phyloP scores from a whole-genome alignment of 2,888 invertebrate species.

The Zhengitettix transpicula region DNA sequence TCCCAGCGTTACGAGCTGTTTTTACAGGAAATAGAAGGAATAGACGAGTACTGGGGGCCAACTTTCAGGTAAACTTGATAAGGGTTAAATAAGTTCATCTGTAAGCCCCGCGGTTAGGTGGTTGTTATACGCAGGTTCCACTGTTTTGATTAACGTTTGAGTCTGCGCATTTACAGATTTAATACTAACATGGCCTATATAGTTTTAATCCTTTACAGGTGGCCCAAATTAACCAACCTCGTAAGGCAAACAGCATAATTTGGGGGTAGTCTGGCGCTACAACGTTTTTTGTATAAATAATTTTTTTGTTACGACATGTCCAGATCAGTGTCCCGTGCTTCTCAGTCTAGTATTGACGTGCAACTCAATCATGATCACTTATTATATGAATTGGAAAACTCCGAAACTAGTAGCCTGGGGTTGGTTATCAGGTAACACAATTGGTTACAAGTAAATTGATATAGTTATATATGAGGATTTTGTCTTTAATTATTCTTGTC shows the following conservation, averaged over 20 bases:
- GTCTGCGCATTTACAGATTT: too few species aligned
- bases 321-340: constrained; percentile 1
- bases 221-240: too few species aligned
- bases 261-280: too few species aligned
- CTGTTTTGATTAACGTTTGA: too few species aligned
- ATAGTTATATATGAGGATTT: background rate
- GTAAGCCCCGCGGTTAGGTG: too few species aligned
- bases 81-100: too few species aligned
- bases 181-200: too few species aligned
- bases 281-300: too few species aligned
- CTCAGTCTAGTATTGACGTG: constrained; percentile 8
- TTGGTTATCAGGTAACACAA: constrained; percentile 28
- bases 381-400: constrained; percentile 28
- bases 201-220: too few species aligned
- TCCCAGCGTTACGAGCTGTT: constrained; percentile 38
- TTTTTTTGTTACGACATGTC: too few species aligned
- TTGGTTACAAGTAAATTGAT: background rate
- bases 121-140: too few species aligned
- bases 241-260: too few species aligned
- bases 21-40: constrained; percentile 70
- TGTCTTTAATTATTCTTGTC: background rate
- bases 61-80: constrained; percentile 50
- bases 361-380: constrained; percentile 27
- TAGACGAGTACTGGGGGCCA: constrained; percentile 83
- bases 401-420: constrained; percentile 27